A percentile compares a stretch with the other conserved stretches of the same genome.
Evolutionary conservation across 2,797 vertebrate genomes (phyloP).

Genomic region (Acrossocheilus fasciatus): DNA sequence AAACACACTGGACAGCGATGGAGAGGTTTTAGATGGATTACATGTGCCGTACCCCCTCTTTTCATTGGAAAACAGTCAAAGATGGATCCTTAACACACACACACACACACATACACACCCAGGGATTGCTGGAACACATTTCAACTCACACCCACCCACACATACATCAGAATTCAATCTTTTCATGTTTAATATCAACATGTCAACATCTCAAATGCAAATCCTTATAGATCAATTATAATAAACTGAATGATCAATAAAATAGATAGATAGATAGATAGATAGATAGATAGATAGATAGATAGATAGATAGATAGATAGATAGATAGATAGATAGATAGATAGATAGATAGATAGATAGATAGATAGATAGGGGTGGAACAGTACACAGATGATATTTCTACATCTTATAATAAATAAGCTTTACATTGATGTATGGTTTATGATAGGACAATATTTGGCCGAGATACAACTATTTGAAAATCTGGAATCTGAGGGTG

Average conservation of each 20-base stretch:
- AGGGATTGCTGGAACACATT: conserved; percentile 20
- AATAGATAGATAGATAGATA: neutral
- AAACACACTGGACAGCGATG: conserved; percentile 37
- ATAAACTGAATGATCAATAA: too few relatives aligned
- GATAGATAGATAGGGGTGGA: neutral
- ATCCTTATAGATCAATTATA: too few relatives aligned
- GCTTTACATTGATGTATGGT: too few relatives aligned
- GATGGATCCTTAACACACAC: conserved; percentile 24
- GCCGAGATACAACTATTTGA: too few relatives aligned
- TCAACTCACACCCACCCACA: conserved; percentile 22
- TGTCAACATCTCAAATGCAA: neutral
- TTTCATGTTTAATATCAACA: neutral
- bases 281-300: neutral
- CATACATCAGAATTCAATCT: conserved; percentile 1
- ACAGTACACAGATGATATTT: too few relatives aligned
- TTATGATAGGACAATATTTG: too few relatives aligned
- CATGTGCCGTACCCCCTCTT: conserved; percentile 1
- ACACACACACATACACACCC: neutral
- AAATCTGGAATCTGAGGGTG: too few relatives aligned
- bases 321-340: neutral
- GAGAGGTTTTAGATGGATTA: conserved; percentile 38
- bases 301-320: neutral
- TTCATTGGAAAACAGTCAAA: conserved; percentile 23
- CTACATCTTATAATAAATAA: too few relatives aligned
- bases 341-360: neutral